A percentile compares a stretch with the other conserved stretches of the same genome.
Conservation (phyloP, 92 coral and sea anemone species). For the Porites evermanni region DNA sequence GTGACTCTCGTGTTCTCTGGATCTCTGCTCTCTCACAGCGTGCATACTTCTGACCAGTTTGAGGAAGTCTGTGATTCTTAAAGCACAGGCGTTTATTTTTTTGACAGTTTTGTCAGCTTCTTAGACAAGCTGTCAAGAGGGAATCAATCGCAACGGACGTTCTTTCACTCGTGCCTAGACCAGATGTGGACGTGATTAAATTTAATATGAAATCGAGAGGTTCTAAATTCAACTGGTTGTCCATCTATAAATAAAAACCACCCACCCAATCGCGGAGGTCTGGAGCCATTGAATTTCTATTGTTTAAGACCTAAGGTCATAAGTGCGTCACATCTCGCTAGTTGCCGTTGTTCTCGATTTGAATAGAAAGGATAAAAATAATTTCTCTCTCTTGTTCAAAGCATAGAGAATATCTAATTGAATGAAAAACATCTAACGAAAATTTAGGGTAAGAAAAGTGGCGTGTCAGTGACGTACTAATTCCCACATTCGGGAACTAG, state of each 20-base stretch:
- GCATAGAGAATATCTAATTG: no score
- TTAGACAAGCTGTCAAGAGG: conserved; percentile 27
- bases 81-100: neutral
- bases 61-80: conserved; percentile 13
- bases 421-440: no score
- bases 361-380: no score
- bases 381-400: no score
- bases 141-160: neutral
- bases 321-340: conserved; percentile 12
- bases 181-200: conserved; percentile 42
- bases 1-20: conserved; percentile 4
- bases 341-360: no score
- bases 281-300: neutral
- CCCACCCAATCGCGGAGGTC: conserved; percentile 16
- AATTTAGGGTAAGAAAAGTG: no score
- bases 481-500: neutral
- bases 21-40: neutral
- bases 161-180: neutral
- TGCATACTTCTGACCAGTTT: neutral
- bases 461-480: no score
- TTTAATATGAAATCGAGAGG: conserved; percentile 20
- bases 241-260: conserved; percentile 27
- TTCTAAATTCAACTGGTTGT: neutral
- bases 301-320: conserved; percentile 2
- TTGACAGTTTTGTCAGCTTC: neutral